Conservation (phyloP, 2,113 vertebrate species). For the Saguinus midas region DNA sequence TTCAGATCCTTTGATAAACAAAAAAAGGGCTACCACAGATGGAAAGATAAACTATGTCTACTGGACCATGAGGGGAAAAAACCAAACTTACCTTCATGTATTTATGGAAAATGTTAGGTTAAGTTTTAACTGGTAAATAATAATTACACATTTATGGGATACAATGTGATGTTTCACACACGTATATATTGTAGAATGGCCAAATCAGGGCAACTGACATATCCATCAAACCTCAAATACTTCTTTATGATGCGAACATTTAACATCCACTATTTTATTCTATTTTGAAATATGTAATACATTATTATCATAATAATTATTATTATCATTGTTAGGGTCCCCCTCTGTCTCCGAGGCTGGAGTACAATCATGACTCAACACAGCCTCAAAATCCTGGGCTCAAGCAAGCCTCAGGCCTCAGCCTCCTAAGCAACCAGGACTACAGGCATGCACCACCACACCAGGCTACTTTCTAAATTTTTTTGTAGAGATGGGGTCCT, state of each 20-base stretch:
- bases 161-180: not conserved
- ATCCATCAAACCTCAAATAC: not conserved
- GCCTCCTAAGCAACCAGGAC: too few species aligned
- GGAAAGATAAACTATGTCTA: slow-evolving; percentile 24
- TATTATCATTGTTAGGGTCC: too few species aligned
- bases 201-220: not conserved
- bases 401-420: too few species aligned
- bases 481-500: too few species aligned
- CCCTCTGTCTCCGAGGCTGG: too few species aligned
- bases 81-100: not conserved
- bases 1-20: not conserved
- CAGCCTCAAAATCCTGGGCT: too few species aligned
- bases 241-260: not conserved
- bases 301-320: too few species aligned
- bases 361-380: too few species aligned
- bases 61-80: not conserved
- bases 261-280: not conserved
- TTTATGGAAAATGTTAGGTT: not conserved
- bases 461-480: too few species aligned
- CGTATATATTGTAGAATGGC: not conserved
- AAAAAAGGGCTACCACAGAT: not conserved
- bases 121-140: not conserved
- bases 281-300: not conserved
- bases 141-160: not conserved
- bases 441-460: too few species aligned